Conservation (phyloP, 2,797 vertebrate species). For the Sebastes variabilis region DNA sequence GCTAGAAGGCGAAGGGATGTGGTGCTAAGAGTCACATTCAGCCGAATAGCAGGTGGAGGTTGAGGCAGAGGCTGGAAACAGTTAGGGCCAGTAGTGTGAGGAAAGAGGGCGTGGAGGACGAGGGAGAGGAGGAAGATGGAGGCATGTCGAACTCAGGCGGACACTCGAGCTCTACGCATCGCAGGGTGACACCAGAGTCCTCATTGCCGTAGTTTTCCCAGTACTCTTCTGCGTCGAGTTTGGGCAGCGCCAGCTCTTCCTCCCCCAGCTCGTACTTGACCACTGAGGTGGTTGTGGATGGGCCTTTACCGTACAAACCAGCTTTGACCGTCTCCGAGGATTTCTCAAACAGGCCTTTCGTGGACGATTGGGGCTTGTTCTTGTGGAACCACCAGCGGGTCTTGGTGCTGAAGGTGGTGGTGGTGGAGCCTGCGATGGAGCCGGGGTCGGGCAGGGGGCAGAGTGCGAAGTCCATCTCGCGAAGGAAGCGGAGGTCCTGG, state of each 20-base stretch:
- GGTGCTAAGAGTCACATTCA: constrained; percentile 70
- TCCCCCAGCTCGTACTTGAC: constrained; percentile 91
- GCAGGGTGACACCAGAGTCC: constrained; percentile 84
- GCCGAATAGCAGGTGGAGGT: constrained; percentile 78
- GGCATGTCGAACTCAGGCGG: constrained; percentile 81
- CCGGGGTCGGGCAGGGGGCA: constrained; percentile 88
- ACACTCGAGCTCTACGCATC: constrained; percentile 86
- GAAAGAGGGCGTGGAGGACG: constrained; percentile 53
- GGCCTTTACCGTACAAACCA: constrained; percentile 79
- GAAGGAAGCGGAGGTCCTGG: constrained; percentile 91
- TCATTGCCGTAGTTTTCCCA: constrained; percentile 90
- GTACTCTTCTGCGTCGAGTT: constrained; percentile 88
- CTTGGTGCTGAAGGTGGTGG: constrained; percentile 86
- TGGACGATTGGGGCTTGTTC: constrained; percentile 84
- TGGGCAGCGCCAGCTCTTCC: constrained; percentile 88
- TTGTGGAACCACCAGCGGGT: constrained; percentile 87
- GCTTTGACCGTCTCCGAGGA: constrained; percentile 83
- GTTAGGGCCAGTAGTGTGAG: constrained; percentile 72
- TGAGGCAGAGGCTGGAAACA: constrained; percentile 59
- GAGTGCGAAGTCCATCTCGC: constrained; percentile 89
- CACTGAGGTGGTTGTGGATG: constrained; percentile 82
- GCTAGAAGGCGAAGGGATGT: constrained; percentile 39
- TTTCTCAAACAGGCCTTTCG: constrained; percentile 84
- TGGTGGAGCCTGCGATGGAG: constrained; percentile 84
- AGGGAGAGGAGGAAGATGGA: constrained; percentile 72